These are phyloP conservation scores for Alloplasta piceator DNA, from an alignment of 2,888 invertebrate genomes.

Conservation along the genomic window DNA sequence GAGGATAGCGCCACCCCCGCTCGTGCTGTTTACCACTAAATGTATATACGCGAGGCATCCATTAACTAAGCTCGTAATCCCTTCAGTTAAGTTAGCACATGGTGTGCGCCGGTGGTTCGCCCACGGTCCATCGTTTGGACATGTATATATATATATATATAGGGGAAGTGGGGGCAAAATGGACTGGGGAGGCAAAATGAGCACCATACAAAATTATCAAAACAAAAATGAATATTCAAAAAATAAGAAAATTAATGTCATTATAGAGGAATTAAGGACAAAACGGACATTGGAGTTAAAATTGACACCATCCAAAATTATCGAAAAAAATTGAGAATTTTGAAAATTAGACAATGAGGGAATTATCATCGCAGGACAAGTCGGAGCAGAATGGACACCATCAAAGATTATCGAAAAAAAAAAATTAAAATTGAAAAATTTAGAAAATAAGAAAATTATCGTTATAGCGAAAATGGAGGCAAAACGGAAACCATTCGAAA, in stretches of 20 bases:
- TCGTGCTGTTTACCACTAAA: constrained; percentile 52
- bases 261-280: background rate
- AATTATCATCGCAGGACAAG: too few relatives aligned
- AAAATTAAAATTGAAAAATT: too few relatives aligned
- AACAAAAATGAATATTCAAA: too few relatives aligned
- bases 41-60: constrained; percentile 77
- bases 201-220: background rate
- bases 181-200: background rate
- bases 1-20: constrained; percentile 36
- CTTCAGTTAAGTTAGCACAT: constrained; percentile 82
- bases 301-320: background rate
- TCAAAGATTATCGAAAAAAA: too few relatives aligned
- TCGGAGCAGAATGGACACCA: too few relatives aligned
- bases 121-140: constrained; percentile 73
- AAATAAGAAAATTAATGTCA: too few relatives aligned
- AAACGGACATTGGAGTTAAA: background rate
- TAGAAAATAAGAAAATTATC: too few relatives aligned
- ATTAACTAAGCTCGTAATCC: constrained; percentile 83
- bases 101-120: constrained; percentile 72
- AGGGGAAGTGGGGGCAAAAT: background rate
- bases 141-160: constrained; percentile 12
- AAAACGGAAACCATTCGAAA: too few relatives aligned
- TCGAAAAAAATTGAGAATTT: too few relatives aligned
- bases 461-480: too few relatives aligned
- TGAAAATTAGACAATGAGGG: too few relatives aligned